Evolutionary conservation across 1,140 invertebrate species (phyloP), one percentile per base, ranked within the genome.

Genomic region (Musca vetustissima): DNA sequence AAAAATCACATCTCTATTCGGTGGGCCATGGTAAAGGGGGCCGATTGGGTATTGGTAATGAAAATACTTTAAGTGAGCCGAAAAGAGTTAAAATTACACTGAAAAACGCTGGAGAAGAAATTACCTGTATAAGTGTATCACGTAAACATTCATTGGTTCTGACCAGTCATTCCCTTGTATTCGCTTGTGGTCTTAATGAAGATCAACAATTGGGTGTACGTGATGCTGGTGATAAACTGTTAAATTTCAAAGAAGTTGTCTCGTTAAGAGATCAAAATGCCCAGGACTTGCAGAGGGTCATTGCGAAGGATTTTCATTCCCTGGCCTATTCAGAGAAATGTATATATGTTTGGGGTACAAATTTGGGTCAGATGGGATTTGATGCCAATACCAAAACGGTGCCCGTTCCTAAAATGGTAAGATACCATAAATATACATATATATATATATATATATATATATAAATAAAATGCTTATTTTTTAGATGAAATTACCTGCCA

Each of bases 21-120:
- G 92, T 90, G 81, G 91, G 91, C 0, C 88, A 90, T 83, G 91
- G 91, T 17, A 87, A 87, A 73, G 90, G 90, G 48, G 91, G 91
- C 1, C 78, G 90, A 21, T 82, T 93, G 14, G 72, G 73, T 19
- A 75, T 69, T 64, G 85, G 85, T 0, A 78, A 83, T 65, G 89
- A 92, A 77, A 80, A 85, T 69, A 86, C 87, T 47, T 74, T 84
- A 32, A 74, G 90, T 0, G 79, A 76, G 1, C 90, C 90, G 3
- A 84, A 84, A 70, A 73, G 77, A n/a, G 76, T 86, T 7, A 79
- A 79, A 68, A 77, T 86, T 53, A 77, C 82, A n/a, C 75, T 87
- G 0, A 84, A 85, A 70, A 73, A 83, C 19, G 81, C 74, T 24
- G 72, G 74, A 22, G 77, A 85, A 57, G 70, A 71, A 15, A 73